phyloP scores from a whole-genome alignment of 64 coral and sea anemone species.

The Dendrophyllia cribrosa region DNA sequence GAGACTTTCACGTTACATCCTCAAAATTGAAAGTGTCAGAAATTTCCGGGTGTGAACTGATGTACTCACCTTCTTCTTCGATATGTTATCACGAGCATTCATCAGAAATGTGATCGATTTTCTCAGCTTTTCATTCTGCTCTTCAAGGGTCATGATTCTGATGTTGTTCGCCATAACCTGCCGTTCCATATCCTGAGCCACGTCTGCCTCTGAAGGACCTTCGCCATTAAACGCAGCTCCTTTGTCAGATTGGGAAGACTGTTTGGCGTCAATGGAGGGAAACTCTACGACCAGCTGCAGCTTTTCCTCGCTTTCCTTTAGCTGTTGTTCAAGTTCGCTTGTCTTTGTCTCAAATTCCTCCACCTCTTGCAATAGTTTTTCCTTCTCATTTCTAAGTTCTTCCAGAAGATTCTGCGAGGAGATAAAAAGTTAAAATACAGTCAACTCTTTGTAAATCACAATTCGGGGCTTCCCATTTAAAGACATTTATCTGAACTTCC shows the following conservation, averaged over 20 bases:
- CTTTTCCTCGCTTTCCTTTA: constrained; percentile 81
- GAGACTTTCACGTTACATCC: too few species aligned
- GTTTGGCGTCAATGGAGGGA: constrained; percentile 73
- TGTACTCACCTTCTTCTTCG: constrained; percentile 56
- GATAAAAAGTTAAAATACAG: neutral
- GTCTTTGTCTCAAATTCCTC: constrained; percentile 61
- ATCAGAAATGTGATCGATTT: constrained; percentile 80
- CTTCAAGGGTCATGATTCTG: constrained; percentile 80
- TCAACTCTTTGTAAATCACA: too few species aligned
- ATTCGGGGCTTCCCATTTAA: too few species aligned
- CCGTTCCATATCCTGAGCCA: constrained; percentile 87
- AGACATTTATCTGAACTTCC: too few species aligned
- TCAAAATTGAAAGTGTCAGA: too few species aligned
- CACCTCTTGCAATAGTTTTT: constrained; percentile 64
- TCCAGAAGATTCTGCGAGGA: constrained; percentile 73
- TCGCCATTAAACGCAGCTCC: constrained; percentile 64
- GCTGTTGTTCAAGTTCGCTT: constrained; percentile 57
- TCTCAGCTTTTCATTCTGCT: constrained; percentile 94
- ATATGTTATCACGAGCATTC: constrained; percentile 53
- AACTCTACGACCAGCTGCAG: constrained; percentile 80
- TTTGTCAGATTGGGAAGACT: constrained; percentile 20
- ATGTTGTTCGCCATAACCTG: constrained; percentile 98
- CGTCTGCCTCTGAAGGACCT: constrained; percentile 55
- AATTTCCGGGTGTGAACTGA: neutral
- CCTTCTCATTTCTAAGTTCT: constrained; percentile 77